Conservation (phyloP, 2,113 vertebrate species). For the Seriola rivoliana region DNA sequence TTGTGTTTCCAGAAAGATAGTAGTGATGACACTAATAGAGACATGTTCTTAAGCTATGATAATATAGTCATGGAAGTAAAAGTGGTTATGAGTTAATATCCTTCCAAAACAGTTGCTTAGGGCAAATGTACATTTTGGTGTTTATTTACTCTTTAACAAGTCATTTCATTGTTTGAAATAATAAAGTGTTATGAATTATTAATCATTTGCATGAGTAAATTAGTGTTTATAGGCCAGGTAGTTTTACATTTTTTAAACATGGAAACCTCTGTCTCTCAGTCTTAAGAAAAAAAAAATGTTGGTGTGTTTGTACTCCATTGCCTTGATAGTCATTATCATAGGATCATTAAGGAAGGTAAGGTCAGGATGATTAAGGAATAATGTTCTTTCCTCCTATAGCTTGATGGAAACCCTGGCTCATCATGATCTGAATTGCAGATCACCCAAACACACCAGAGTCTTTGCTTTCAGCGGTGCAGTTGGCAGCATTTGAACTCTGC, state of each 20-base stretch:
- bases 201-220: background rate
- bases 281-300: background rate
- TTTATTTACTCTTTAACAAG: background rate
- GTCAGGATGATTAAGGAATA: slow-evolving; percentile 35
- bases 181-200: background rate
- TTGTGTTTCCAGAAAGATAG: slow-evolving; percentile 1
- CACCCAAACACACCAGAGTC: slow-evolving; percentile 17
- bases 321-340: slow-evolving; percentile 6
- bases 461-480: slow-evolving; percentile 10
- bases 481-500: slow-evolving; percentile 13
- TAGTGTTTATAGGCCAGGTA: background rate
- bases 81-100: background rate
- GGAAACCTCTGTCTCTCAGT: background rate
- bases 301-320: background rate
- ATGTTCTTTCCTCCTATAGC: slow-evolving; percentile 25
- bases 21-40: slow-evolving; percentile 9
- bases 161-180: background rate
- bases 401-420: slow-evolving; percentile 34
- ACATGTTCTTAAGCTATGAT: background rate
- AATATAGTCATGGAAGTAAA: background rate
- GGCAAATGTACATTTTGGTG: background rate
- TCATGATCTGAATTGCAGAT: slow-evolving; percentile 51
- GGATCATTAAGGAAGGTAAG: slow-evolving; percentile 24
- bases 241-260: background rate
- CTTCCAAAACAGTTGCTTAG: background rate